These are phyloP conservation scores for Ceramica pisi DNA, from an alignment of 2,888 invertebrate species.

Conservation along the genomic window DNA sequence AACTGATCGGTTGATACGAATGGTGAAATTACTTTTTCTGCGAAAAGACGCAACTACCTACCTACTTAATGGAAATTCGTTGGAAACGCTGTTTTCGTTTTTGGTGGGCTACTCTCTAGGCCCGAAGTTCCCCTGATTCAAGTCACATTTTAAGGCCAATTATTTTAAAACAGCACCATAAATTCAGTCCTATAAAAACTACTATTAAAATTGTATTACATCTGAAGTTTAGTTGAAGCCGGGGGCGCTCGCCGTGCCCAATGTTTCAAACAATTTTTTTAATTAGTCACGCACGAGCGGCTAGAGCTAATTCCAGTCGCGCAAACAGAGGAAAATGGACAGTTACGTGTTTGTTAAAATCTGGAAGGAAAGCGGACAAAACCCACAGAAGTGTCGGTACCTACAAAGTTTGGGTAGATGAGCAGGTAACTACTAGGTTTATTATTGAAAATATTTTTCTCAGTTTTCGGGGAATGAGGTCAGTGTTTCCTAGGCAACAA, in stretches of 20 bases:
- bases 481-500: neutral
- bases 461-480: neutral
- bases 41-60: neutral
- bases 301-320: conserved; percentile 25
- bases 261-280: conserved; percentile 28
- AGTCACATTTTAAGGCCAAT: neutral
- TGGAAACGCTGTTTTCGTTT: conserved; percentile 6
- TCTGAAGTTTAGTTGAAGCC: conserved; percentile 1
- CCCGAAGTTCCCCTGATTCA: no score
- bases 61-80: neutral
- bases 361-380: conserved; percentile 20
- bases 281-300: conserved; percentile 37
- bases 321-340: conserved; percentile 30
- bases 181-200: neutral
- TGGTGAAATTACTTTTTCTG: conserved; percentile 30
- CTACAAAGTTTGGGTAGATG: neutral
- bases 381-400: conserved; percentile 1
- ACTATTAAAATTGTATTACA: neutral
- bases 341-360: conserved; percentile 30
- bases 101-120: no score
- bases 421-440: neutral
- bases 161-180: neutral
- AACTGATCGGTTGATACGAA: conserved; percentile 6
- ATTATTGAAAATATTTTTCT: neutral
- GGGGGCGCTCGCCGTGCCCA: neutral